A percentile compares a stretch with the other conserved stretches of the same genome.
Evolutionary conservation across 2,113 vertebrate genomes (phyloP).

Genomic region (Oxyruncus cristatus): DNA sequence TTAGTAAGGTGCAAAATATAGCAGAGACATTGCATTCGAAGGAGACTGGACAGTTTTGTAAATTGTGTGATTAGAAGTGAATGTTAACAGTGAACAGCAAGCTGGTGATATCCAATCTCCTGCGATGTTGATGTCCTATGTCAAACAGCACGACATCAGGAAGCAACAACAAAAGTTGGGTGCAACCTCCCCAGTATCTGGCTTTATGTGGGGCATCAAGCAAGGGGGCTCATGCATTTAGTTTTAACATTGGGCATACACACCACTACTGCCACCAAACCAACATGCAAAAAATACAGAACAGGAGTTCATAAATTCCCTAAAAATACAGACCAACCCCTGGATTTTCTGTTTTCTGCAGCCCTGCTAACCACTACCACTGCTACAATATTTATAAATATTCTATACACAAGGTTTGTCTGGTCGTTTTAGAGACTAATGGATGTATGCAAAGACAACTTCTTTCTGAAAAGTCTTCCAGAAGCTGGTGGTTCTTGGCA

Average conservation of each 20-base stretch:
- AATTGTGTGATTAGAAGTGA: conserved; percentile 16
- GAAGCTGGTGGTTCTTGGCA: neutral
- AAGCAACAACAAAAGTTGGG: conserved; percentile 83
- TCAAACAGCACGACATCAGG: conserved; percentile 84
- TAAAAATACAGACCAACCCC: conserved; percentile 2
- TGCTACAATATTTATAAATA: neutral
- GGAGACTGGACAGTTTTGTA: conserved; percentile 73
- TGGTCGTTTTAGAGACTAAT: neutral
- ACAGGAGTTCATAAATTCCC: conserved; percentile 35
- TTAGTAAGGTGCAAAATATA: conserved; percentile 16
- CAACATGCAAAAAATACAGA: conserved; percentile 84
- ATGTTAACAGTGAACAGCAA: conserved; percentile 29
- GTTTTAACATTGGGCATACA: conserved; percentile 83
- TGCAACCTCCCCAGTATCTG: conserved; percentile 97
- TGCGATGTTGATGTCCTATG: conserved; percentile 44
- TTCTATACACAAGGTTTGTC: neutral
- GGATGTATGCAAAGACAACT: neutral
- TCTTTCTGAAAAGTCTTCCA: neutral
- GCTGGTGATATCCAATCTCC: conserved; percentile 75
- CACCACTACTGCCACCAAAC: conserved; percentile 81
- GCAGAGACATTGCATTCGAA: conserved; percentile 55
- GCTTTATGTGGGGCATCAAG: conserved; percentile 99
- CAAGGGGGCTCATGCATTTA: conserved; percentile 95
- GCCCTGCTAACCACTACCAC: neutral
- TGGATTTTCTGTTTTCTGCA: neutral